Evolutionary conservation across 2,797 vertebrate genomes (phyloP).

Genomic region (Betta splendens): DNA sequence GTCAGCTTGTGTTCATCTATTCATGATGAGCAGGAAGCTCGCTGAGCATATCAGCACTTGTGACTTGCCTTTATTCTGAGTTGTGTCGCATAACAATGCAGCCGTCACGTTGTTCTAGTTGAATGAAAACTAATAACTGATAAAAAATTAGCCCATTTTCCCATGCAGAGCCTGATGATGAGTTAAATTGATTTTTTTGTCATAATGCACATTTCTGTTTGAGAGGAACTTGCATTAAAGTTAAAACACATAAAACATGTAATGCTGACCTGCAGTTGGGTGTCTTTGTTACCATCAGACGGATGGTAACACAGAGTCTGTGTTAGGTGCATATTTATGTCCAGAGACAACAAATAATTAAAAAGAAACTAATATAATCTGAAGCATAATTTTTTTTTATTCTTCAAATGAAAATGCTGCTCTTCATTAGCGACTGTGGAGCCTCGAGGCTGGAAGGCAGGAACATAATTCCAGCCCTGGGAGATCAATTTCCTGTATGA

Average conservation of each 20-base stretch:
- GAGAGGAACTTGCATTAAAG: too few species aligned
- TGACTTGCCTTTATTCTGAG: constrained; percentile 30
- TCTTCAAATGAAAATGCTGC: constrained; percentile 9
- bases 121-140: constrained; percentile 7
- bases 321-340: too few species aligned
- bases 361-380: neutral
- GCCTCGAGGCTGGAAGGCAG: constrained; percentile 1
- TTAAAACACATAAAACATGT: too few species aligned
- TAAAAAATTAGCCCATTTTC: constrained; percentile 1
- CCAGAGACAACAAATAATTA: neutral
- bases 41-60: constrained; percentile 50
- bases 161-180: neutral
- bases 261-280: too few species aligned
- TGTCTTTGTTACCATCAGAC: too few species aligned
- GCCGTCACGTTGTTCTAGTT: too few species aligned
- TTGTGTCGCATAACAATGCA: neutral
- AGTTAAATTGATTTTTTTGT: too few species aligned
- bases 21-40: constrained; percentile 21
- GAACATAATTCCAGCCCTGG: neutral
- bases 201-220: too few species aligned
- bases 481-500: constrained; percentile 2
- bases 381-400: neutral
- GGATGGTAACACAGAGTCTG: too few species aligned
- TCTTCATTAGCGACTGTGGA: neutral
- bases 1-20: constrained; percentile 55